phyloP scores from a whole-genome alignment of 2,113 vertebrate genomes.

The Bothrops jararaca region DNA sequence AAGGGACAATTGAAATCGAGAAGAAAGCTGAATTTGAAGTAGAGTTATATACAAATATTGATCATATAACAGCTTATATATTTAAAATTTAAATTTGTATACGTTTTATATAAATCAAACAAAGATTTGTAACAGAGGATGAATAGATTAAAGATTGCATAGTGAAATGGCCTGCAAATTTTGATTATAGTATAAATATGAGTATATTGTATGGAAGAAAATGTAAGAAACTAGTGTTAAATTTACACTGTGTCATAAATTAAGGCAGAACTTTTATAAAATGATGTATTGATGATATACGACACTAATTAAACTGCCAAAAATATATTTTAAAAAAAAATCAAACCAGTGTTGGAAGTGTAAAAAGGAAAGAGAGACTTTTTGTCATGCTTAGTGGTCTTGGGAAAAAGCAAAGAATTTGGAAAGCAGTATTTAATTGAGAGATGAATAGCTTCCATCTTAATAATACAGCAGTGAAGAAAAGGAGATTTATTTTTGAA shows the following conservation, averaged over 20 bases:
- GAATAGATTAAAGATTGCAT: neutral
- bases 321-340: neutral
- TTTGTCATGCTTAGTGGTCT: neutral
- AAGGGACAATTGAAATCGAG: neutral
- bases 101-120: neutral
- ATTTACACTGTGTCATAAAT: neutral
- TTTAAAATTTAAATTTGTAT: neutral
- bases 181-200: neutral
- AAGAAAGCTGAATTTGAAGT: neutral
- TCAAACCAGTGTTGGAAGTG: neutral
- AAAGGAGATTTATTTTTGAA: neutral
- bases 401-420: neutral
- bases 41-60: neutral
- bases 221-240: neutral
- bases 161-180: neutral
- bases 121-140: neutral
- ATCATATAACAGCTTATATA: neutral
- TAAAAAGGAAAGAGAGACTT: neutral
- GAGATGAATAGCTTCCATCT: neutral
- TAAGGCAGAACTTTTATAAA: neutral
- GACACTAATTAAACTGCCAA: neutral
- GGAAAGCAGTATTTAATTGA: neutral
- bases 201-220: neutral
- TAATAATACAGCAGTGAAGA: neutral
- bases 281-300: neutral